Evolutionary conservation across 2,797 vertebrate species (phyloP).

Genomic region (Amazonetta brasiliensis): DNA sequence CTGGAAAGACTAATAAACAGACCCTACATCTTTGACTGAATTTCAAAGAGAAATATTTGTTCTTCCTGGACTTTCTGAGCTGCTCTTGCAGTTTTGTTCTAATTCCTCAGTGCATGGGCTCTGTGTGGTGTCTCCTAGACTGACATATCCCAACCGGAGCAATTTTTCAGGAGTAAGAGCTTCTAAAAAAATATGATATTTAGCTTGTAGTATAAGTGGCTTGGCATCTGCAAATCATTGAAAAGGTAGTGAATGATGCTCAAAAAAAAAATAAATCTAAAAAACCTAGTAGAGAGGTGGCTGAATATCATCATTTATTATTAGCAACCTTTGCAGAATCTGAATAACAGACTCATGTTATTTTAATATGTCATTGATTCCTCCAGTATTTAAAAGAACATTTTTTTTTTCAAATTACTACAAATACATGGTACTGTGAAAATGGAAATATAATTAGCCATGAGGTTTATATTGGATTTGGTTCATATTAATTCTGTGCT

Average conservation of each 20-base stretch:
- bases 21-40: background rate
- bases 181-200: background rate
- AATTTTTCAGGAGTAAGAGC: background rate
- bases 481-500: background rate
- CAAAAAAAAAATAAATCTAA: no score
- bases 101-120: background rate
- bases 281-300: background rate
- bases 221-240: background rate
- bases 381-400: background rate
- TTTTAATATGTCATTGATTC: background rate
- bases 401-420: background rate
- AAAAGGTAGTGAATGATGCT: background rate
- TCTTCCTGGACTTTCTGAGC: background rate
- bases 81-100: background rate
- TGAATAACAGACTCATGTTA: background rate
- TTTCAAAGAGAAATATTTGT: background rate
- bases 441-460: background rate
- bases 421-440: background rate
- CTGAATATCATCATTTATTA: background rate
- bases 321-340: background rate
- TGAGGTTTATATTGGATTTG: background rate
- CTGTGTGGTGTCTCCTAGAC: background rate
- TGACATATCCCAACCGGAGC: background rate
- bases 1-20: background rate
- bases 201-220: background rate